Conservation (phyloP, 2,888 invertebrate species). For the Magallana nippona region DNA sequence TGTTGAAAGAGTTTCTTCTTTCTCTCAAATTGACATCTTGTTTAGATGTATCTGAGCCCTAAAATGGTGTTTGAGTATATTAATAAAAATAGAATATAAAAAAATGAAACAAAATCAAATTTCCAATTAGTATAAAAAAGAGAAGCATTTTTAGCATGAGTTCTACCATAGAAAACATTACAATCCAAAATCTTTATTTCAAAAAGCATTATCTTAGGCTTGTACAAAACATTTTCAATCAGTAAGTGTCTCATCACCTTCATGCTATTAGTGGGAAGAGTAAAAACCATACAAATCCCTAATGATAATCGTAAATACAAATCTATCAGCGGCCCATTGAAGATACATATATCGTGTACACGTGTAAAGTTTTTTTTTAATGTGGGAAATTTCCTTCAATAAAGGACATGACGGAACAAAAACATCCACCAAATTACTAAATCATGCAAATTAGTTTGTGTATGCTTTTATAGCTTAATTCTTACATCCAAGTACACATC, state of each 20-base stretch:
- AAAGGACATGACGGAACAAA: neutral
- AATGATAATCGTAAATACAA: too few species aligned
- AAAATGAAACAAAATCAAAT: neutral
- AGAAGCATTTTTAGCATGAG: neutral
- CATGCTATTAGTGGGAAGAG: conserved; percentile 8
- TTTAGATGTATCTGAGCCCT: conserved; percentile 16
- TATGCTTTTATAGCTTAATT: neutral
- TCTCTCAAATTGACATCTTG: conserved; percentile 76
- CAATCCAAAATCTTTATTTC: neutral
- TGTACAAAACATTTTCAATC: neutral
- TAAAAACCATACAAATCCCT: neutral
- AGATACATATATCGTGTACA: neutral
- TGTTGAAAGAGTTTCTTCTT: conserved; percentile 73
- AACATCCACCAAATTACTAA: conserved; percentile 16
- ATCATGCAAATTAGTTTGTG: conserved; percentile 10
- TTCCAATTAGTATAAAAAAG: neutral
- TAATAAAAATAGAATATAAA: neutral
- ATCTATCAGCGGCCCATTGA: too few species aligned
- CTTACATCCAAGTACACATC: conserved; percentile 22
- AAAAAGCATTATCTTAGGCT: neutral
- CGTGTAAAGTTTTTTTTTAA: neutral
- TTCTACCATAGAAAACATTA: neutral
- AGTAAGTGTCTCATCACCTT: conserved; percentile 11
- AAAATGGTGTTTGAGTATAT: neutral
- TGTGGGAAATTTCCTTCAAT: neutral